Evolutionary conservation across 35 echinoderm and acorn worm species (phyloP).

Genomic region (Anneissia japonica): DNA sequence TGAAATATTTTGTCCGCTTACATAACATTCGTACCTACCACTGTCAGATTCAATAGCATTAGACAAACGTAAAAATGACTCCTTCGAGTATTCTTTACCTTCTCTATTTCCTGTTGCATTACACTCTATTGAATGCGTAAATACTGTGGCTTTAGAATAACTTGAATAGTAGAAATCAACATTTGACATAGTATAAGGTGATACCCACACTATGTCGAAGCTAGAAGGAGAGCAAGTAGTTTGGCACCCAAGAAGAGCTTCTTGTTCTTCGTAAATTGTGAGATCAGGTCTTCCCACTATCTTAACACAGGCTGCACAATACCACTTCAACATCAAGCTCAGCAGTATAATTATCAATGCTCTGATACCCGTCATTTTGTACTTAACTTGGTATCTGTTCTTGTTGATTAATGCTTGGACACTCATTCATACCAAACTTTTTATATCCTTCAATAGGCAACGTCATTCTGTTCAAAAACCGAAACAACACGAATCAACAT

Average conservation of each 20-base stretch:
- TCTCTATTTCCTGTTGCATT: background rate
- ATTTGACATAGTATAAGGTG: background rate
- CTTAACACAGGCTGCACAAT: background rate
- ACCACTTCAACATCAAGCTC: background rate
- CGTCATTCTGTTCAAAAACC: too few relatives aligned
- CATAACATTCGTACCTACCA: background rate
- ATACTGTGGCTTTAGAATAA: too few relatives aligned
- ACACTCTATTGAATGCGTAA: background rate
- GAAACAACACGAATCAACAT: too few relatives aligned
- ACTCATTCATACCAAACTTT: too few relatives aligned
- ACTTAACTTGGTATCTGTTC: too few relatives aligned
- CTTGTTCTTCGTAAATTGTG: background rate
- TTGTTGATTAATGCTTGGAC: too few relatives aligned
- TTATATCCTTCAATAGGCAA: too few relatives aligned
- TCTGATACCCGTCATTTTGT: too few relatives aligned
- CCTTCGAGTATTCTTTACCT: background rate
- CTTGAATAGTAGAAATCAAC: background rate
- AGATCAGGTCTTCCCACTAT: background rate
- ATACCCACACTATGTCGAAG: background rate
- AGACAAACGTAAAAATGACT: background rate
- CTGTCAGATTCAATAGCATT: background rate
- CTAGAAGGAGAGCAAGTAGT: background rate
- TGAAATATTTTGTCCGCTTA: background rate
- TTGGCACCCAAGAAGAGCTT: background rate
- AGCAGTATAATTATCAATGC: too few relatives aligned